Evolutionary conservation across 2,797 vertebrate genomes (phyloP).

Genomic region (Oreonectes daqikongensis): DNA sequence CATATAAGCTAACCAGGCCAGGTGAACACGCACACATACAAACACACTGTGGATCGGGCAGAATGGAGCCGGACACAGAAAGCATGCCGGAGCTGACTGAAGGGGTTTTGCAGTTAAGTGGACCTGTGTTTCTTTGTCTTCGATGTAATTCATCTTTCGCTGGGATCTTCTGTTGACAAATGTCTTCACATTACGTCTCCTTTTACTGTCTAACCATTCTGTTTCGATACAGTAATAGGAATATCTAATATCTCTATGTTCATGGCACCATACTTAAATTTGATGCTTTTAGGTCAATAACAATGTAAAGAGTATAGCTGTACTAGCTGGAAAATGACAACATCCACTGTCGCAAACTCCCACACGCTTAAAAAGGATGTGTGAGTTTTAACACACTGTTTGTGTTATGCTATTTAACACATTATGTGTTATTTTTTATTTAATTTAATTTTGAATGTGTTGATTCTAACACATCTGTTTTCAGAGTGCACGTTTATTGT

Average conservation of each 20-base stretch:
- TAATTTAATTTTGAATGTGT: too few species aligned
- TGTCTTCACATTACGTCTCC: constrained; percentile 22
- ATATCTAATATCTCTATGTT: background rate
- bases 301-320: background rate
- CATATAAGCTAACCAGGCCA: constrained; percentile 78
- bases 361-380: too few species aligned
- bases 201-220: constrained; percentile 19
- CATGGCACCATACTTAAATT: background rate
- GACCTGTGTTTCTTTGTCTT: constrained; percentile 58
- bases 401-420: too few species aligned
- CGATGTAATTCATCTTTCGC: constrained; percentile 39
- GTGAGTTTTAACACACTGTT: too few species aligned
- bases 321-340: too few species aligned
- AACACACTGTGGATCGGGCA: constrained; percentile 57
- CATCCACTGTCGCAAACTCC: too few species aligned
- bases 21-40: constrained; percentile 62
- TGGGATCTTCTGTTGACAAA: background rate
- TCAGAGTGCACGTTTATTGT: too few species aligned
- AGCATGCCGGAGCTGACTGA: constrained; percentile 71
- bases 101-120: constrained; percentile 82
- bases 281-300: background rate
- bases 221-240: background rate
- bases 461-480: too few species aligned
- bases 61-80: constrained; percentile 78
- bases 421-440: too few species aligned